Conservation (phyloP, 2,797 vertebrate genomes). For the Odontamblyopus lacepedii region DNA sequence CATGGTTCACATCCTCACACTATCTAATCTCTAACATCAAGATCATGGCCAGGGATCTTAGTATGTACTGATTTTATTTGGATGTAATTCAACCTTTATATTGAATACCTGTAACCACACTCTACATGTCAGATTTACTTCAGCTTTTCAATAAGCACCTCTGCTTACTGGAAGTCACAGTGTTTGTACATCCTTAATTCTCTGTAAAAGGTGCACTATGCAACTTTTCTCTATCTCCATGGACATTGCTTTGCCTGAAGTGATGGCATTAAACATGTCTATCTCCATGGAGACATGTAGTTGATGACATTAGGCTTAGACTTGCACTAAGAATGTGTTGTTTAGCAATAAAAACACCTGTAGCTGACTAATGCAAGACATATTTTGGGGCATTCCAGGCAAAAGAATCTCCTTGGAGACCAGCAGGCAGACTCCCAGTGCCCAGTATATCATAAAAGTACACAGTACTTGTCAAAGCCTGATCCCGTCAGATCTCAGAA, state of each 20-base stretch:
- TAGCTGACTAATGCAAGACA: too few species aligned
- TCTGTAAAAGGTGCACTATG: not conserved
- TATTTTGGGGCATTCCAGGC: not conserved
- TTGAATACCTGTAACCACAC: not conserved
- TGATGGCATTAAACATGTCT: too few species aligned
- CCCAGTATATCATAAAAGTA: not conserved
- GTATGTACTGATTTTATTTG: conserved; percentile 43
- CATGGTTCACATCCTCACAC: conserved; percentile 48
- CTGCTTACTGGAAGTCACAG: too few species aligned
- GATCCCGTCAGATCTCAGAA: too few species aligned
- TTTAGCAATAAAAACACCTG: too few species aligned
- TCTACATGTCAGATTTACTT: not conserved
- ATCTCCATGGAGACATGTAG: too few species aligned
- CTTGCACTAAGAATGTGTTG: too few species aligned
- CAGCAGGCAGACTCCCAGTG: not conserved
- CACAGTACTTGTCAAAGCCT: too few species aligned
- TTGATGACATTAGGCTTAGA: too few species aligned
- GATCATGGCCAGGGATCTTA: not conserved
- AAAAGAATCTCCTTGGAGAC: not conserved
- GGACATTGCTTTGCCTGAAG: too few species aligned
- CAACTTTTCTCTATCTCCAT: not conserved
- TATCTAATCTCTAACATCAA: not conserved
- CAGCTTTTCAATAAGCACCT: too few species aligned
- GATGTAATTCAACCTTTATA: not conserved
- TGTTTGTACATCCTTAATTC: not conserved